Percentiles rank a stretch among this genome's conserved stretches.
Evolutionary conservation across 2,113 vertebrate species (phyloP).

Genomic region (Eolophus roseicapilla): DNA sequence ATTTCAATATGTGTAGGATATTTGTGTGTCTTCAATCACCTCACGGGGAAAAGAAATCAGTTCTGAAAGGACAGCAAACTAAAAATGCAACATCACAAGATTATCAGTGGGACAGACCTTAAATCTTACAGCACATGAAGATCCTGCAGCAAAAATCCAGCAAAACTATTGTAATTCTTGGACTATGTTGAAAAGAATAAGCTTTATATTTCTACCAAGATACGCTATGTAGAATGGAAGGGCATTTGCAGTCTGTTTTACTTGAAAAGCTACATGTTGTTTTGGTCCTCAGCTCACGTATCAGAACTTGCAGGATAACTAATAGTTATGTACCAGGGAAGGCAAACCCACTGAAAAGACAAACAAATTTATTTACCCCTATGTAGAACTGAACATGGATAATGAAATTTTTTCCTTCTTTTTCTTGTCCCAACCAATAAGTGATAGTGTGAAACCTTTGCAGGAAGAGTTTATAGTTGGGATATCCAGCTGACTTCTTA

Average conservation of each 20-base stretch:
- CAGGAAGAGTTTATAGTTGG: background rate
- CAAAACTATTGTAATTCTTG: slow-evolving; percentile 7
- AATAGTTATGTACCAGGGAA: background rate
- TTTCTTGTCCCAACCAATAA: background rate
- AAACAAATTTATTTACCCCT: background rate
- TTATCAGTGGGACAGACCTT: slow-evolving; percentile 26
- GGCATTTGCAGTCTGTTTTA: slow-evolving; percentile 1
- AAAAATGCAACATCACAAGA: slow-evolving; percentile 77
- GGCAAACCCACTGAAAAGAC: background rate
- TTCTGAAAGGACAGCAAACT: slow-evolving; percentile 78
- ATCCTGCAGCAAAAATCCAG: slow-evolving; percentile 29
- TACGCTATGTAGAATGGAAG: background rate
- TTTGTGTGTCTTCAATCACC: slow-evolving; percentile 66
- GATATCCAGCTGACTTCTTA: background rate
- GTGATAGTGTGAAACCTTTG: background rate
- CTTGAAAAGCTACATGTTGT: background rate
- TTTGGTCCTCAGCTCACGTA: background rate
- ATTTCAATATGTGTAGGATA: slow-evolving; percentile 69
- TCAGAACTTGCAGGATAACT: background rate
- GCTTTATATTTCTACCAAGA: background rate
- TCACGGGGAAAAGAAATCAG: slow-evolving; percentile 60
- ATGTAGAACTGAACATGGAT: background rate
- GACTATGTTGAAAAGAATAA: slow-evolving; percentile 14
- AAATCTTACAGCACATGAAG: slow-evolving; percentile 34
- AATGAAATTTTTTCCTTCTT: background rate